These are phyloP conservation scores for Macheiramphus alcinus DNA, from an alignment of 2,113 vertebrate species.

Conservation along the genomic window DNA sequence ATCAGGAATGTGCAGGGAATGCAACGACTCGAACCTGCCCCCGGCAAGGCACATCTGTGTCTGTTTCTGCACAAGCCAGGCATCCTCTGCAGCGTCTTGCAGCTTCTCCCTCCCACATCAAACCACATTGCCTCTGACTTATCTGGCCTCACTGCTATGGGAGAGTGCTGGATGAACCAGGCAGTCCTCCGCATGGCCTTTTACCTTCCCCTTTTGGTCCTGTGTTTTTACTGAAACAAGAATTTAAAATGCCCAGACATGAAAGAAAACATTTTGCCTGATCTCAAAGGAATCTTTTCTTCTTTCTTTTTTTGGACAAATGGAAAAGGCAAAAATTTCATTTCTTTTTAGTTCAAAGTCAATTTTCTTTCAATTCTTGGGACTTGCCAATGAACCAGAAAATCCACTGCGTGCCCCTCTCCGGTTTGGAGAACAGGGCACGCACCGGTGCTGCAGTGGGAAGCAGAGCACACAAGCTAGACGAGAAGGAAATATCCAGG, in stretches of 20 bases:
- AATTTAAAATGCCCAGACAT: background rate
- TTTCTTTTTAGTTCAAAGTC: background rate
- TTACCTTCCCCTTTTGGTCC: background rate
- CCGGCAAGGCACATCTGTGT: accelerated
- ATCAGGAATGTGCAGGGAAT: background rate
- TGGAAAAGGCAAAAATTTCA: background rate
- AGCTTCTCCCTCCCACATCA: background rate
- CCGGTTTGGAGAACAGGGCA: accelerated
- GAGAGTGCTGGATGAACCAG: background rate
- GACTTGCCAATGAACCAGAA: background rate
- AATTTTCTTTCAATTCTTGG: background rate
- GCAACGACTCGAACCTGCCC: background rate
- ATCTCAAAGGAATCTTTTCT: background rate
- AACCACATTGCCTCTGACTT: background rate
- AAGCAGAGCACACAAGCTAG: background rate
- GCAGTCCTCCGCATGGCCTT: background rate
- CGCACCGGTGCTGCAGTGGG: accelerated
- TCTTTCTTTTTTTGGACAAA: background rate
- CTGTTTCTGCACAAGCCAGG: background rate
- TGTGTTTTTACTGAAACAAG: background rate
- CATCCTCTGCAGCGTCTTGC: background rate
- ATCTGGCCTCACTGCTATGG: background rate
- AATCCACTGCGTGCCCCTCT: background rate
- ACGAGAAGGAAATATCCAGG: background rate
- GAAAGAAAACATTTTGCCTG: background rate